Percentiles rank a stretch among this genome's conserved stretches.
Conservation (phyloP, 2,797 vertebrate genomes). For the Leontopithecus rosalia region DNA sequence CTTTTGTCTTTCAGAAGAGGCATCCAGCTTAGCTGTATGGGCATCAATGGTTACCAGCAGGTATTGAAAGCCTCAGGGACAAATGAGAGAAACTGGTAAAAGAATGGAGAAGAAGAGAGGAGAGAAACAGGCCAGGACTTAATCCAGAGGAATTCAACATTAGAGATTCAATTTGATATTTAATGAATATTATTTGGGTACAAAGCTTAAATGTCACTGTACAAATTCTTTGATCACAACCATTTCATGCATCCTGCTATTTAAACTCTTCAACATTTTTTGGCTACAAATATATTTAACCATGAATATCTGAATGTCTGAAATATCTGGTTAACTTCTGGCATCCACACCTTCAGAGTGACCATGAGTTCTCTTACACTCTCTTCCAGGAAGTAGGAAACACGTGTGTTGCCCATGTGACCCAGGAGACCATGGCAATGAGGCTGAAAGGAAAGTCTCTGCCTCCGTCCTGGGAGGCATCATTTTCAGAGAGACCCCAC, state of each 20-base stretch:
- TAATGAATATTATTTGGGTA: neutral
- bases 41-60: neutral
- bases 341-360: neutral
- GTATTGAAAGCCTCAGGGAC: neutral
- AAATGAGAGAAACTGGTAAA: neutral
- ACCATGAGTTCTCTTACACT: neutral
- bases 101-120: neutral
- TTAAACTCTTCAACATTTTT: neutral
- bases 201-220: neutral
- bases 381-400: neutral
- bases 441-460: neutral
- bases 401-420: neutral
- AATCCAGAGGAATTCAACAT: neutral
- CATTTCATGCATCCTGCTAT: neutral
- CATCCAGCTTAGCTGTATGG: neutral
- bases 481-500: neutral
- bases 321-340: neutral
- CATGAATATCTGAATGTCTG: neutral
- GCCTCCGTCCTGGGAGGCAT: neutral
- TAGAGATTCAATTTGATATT: neutral
- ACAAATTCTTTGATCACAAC: neutral
- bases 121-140: neutral
- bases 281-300: neutral
- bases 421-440: neutral
- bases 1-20: neutral